These are phyloP conservation scores for Mormyrus proboscirostris DNA, from an alignment of 2,797 vertebrate species.

Conservation along the genomic window DNA sequence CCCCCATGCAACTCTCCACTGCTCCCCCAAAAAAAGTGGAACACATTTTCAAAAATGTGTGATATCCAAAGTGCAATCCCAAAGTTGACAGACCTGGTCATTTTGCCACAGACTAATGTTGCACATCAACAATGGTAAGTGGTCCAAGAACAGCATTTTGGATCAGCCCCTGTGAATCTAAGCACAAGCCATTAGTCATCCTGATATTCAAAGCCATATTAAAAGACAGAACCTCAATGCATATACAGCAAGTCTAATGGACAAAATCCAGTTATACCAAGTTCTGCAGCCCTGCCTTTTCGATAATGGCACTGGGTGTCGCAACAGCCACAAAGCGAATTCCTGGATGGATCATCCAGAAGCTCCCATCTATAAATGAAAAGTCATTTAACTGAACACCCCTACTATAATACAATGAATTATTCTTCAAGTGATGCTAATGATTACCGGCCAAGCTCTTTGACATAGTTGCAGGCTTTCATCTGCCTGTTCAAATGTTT, in stretches of 20 bases:
- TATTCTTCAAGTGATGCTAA: neutral
- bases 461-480: constrained; percentile 67
- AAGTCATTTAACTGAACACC: neutral
- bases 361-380: constrained; percentile 54
- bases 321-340: constrained; percentile 57
- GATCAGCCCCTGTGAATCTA: constrained; percentile 32
- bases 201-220: neutral
- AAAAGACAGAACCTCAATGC: neutral
- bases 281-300: constrained; percentile 32
- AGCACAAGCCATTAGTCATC: neutral
- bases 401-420: neutral
- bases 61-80: neutral
- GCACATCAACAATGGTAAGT: constrained; percentile 9
- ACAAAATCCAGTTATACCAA: constrained; percentile 37
- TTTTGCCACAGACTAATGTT: neutral
- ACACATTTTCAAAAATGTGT: neutral
- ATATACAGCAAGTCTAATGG: neutral
- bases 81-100: neutral
- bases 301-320: constrained; percentile 52
- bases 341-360: constrained; percentile 49
- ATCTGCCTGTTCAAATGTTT: constrained; percentile 24
- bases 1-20: neutral
- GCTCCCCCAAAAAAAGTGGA: neutral
- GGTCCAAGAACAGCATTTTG: constrained; percentile 27
- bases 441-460: constrained; percentile 47